Evolutionary conservation across 1,140 invertebrate species (phyloP), one percentile per base, ranked within the genome.

Genomic region (Lordiphosa stackelbergi): DNA sequence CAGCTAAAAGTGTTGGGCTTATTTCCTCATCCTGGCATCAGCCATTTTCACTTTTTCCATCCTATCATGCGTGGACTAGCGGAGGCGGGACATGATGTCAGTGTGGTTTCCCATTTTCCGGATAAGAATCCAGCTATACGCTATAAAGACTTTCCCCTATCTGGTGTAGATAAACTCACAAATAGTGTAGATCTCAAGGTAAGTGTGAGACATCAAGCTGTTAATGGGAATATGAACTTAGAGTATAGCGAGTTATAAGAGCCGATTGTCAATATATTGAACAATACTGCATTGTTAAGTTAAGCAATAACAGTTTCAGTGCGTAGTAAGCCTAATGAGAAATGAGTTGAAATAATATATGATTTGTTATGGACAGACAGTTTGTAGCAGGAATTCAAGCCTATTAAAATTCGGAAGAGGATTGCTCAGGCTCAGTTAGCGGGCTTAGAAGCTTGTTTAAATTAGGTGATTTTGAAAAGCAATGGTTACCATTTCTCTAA

Each of bases 41-140:
- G 94, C 73, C 94, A 95, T 74, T 93, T 93, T 66, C 89, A 92
- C 31, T 91, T 93, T 22, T 92, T 93, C 59, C 89, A 91, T 60
- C 91, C 92, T 2, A 88, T 94, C 3, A 83, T 94, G 55, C 86
- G 90, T 10, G 91, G 91, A 55, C 72, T 95, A 37, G 91, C 90
- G 0, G 88, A 86, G 11, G 89, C 90, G 54, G 93, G 93, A 8
- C 93, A 95, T 71, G 88, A 94, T 24, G 58, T 95, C 0, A 94
- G 93, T 0, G 91, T 95, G 8, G 73, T 94, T 11, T 93, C 92
- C 16, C 90, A 91, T 51, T 93, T 93, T 62, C 91, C 92, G 3
- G 87, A 88, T 66, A 87, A 88, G 55, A 78, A 88, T 61, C 85
- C 89, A 5, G 53, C 90, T 1, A 65, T 87, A 4, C 92, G 90